These are phyloP conservation scores for Condylostylus longicornis DNA, from an alignment of 1,140 invertebrate species.

Conservation along the genomic window DNA sequence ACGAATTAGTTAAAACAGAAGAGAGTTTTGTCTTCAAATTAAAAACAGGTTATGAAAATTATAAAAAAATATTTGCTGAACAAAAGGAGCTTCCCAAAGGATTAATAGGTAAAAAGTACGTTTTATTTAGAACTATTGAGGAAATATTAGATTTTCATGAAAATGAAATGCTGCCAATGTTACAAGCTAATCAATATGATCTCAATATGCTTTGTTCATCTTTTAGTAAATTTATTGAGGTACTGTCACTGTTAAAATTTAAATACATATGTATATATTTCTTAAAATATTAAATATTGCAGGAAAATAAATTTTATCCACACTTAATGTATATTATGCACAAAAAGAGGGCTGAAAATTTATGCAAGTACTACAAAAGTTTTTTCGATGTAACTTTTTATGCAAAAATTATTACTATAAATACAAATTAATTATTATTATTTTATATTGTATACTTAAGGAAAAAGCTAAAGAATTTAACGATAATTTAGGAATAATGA, in stretches of 20 bases:
- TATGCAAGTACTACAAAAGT: constrained; percentile 27
- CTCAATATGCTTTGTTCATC: constrained; percentile 5
- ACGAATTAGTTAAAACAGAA: constrained; percentile 29
- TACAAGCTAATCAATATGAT: constrained; percentile 20
- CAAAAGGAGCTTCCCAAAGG: constrained; percentile 22
- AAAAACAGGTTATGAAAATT: constrained; percentile 23
- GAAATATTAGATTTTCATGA: constrained; percentile 28
- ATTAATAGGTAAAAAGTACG: constrained; percentile 28
- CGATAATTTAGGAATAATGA: constrained; percentile 31
- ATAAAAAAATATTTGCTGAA: constrained; percentile 26
- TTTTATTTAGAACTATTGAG: constrained; percentile 28
- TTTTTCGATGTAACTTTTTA: constrained; percentile 29
- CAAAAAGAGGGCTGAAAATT: constrained; percentile 27
- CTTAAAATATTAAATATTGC: neutral
- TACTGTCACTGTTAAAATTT: too few species aligned
- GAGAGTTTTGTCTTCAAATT: constrained; percentile 29
- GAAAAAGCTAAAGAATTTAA: too few species aligned
- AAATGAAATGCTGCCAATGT: constrained; percentile 27
- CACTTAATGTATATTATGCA: constrained; percentile 33
- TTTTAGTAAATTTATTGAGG: neutral
- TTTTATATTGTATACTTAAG: too few species aligned
- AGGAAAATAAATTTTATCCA: constrained; percentile 28
- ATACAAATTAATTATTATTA: too few species aligned
- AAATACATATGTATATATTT: too few species aligned
- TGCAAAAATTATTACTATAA: neutral